Percentiles rank a stretch among this genome's conserved stretches.
These are phyloP conservation scores for Harpagifer antarcticus DNA, from an alignment of 2,797 vertebrate genomes.

Conservation along the genomic window DNA sequence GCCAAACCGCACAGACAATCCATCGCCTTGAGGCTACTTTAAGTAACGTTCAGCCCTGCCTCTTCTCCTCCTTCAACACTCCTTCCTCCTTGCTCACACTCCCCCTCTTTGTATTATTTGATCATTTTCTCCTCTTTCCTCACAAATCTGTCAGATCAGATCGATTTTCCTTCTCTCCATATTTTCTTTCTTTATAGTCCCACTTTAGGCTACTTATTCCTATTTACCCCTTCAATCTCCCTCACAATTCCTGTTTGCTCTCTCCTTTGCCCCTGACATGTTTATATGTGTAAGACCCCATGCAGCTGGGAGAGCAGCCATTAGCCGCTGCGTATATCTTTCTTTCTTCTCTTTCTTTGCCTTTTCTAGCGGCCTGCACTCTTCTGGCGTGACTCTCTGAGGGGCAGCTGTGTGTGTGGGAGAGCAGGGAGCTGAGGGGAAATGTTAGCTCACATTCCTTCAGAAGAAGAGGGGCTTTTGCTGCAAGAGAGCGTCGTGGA, in stretches of 20 bases:
- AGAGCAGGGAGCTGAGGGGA: slow-evolving; percentile 68
- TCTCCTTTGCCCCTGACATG: slow-evolving; percentile 60
- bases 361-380: slow-evolving; percentile 47
- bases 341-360: slow-evolving; percentile 32
- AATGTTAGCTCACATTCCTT: slow-evolving; percentile 77
- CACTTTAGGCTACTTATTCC: slow-evolving; percentile 41
- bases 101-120: slow-evolving; percentile 38
- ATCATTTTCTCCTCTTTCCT: slow-evolving; percentile 44
- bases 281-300: slow-evolving; percentile 64
- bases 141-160: slow-evolving; percentile 44
- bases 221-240: slow-evolving; percentile 20
- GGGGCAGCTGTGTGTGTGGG: slow-evolving; percentile 78
- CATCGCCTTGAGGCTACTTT: slow-evolving; percentile 61
- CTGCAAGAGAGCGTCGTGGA: slow-evolving; percentile 61
- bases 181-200: slow-evolving; percentile 43
- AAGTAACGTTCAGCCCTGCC: slow-evolving; percentile 41
- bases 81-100: slow-evolving; percentile 37
- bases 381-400: slow-evolving; percentile 67
- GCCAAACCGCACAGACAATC: slow-evolving; percentile 49
- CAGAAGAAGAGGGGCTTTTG: slow-evolving; percentile 67
- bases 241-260: slow-evolving; percentile 27
- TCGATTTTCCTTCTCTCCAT: slow-evolving; percentile 44
- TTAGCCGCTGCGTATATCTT: slow-evolving; percentile 54
- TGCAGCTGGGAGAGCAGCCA: slow-evolving; percentile 65
- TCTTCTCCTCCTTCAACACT: slow-evolving; percentile 55